Percentiles rank a stretch among this genome's conserved stretches.
Evolutionary conservation across 2,113 vertebrate species (phyloP).

Genomic region (Sakesphorus luctuosus): DNA sequence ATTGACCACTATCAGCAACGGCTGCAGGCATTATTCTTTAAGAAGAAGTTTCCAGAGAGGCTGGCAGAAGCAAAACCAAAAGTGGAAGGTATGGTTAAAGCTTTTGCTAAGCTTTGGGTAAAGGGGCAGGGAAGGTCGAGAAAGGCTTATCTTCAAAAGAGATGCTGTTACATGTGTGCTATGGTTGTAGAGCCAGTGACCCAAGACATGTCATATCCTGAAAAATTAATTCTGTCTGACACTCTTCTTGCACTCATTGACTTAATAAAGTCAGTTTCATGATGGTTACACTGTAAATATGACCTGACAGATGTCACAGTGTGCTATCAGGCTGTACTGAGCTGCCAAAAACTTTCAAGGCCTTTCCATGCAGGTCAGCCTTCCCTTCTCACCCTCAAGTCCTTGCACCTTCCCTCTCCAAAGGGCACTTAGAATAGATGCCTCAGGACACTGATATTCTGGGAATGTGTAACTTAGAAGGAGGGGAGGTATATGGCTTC

Average conservation of each 20-base stretch:
- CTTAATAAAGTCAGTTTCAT: background rate
- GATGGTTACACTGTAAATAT: background rate
- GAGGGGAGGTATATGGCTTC: background rate
- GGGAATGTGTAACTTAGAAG: background rate
- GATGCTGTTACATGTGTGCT: background rate
- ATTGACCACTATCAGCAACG: constrained; percentile 95
- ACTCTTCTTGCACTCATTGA: background rate
- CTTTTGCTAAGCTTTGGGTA: background rate
- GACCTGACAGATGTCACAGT: background rate
- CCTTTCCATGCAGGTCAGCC: background rate
- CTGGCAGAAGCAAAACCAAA: constrained; percentile 91
- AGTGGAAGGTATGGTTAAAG: constrained; percentile 83
- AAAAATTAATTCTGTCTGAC: background rate
- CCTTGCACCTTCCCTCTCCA: background rate
- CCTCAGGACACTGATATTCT: background rate
- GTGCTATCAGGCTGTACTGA: background rate
- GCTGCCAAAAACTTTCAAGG: background rate
- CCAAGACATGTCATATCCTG: background rate
- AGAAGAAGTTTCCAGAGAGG: constrained; percentile 95
- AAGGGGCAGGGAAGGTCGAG: background rate
- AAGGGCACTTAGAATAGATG: background rate
- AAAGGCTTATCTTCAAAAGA: background rate
- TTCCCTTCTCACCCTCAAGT: background rate
- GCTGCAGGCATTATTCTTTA: constrained; percentile 94
- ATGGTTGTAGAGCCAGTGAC: background rate